These are phyloP conservation scores for Plutella xylostella DNA, from an alignment of 2,888 invertebrate species.

Conservation along the genomic window DNA sequence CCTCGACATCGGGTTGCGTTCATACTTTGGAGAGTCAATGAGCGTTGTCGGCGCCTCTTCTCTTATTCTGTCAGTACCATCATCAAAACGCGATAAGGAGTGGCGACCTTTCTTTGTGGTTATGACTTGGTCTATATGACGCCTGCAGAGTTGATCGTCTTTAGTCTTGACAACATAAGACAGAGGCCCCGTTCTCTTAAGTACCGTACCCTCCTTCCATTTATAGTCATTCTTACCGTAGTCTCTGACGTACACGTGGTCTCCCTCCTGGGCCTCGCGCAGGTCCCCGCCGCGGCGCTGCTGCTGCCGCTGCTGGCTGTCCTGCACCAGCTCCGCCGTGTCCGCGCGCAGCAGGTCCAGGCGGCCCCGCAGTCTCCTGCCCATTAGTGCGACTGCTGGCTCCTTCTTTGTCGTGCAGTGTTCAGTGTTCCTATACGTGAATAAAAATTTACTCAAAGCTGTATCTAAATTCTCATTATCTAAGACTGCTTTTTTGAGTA, in stretches of 20 bases:
- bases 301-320: conserved; percentile 1
- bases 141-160: too few species aligned
- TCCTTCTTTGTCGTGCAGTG: conserved; percentile 8
- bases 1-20: too few species aligned
- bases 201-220: neutral
- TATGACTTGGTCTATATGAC: too few species aligned
- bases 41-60: too few species aligned
- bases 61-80: too few species aligned
- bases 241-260: neutral
- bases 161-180: neutral
- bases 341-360: conserved; percentile 13
- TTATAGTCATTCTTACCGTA: neutral
- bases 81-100: too few species aligned
- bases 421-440: conserved; percentile 9
- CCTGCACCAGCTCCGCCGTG: conserved; percentile 7
- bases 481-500: conserved; percentile 9
- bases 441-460: conserved; percentile 9
- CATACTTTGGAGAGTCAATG: too few species aligned
- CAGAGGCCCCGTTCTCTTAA: neutral
- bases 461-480: neutral
- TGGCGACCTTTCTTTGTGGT: too few species aligned
- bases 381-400: conserved; percentile 10
- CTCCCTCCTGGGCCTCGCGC: neutral
- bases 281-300: neutral
- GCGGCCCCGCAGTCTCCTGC: conserved; percentile 10